Evolutionary conservation across 2,797 vertebrate species (phyloP).

Genomic region (Falco novaeseelandiae): DNA sequence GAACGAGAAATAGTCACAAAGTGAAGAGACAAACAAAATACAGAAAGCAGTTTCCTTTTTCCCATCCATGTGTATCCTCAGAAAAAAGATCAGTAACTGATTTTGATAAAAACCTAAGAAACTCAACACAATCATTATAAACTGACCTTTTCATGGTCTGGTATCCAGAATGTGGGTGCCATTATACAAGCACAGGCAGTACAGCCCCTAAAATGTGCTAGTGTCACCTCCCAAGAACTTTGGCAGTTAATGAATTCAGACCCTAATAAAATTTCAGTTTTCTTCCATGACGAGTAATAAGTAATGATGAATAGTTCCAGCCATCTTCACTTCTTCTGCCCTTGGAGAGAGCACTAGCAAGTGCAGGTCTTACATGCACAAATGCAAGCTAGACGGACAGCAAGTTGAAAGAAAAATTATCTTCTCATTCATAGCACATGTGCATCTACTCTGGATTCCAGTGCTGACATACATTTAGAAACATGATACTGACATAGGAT

Average conservation of each 20-base stretch:
- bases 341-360: neutral
- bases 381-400: neutral
- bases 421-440: neutral
- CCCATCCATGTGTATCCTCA: neutral
- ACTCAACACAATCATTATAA: neutral
- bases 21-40: neutral
- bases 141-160: neutral
- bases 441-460: neutral
- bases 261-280: neutral
- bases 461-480: neutral
- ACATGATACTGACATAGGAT: neutral
- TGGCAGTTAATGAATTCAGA: neutral
- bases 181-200: neutral
- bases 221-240: neutral
- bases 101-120: neutral
- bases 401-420: neutral
- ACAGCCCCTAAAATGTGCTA: neutral
- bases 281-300: neutral
- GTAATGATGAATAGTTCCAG: neutral
- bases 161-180: neutral
- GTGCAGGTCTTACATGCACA: neutral
- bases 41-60: neutral
- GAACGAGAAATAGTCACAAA: neutral
- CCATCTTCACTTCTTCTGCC: neutral
- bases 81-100: neutral